A percentile compares a stretch with the other conserved stretches of the same genome.
phyloP scores from a whole-genome alignment of 2,113 vertebrate species.

The Leucosticte australis region DNA sequence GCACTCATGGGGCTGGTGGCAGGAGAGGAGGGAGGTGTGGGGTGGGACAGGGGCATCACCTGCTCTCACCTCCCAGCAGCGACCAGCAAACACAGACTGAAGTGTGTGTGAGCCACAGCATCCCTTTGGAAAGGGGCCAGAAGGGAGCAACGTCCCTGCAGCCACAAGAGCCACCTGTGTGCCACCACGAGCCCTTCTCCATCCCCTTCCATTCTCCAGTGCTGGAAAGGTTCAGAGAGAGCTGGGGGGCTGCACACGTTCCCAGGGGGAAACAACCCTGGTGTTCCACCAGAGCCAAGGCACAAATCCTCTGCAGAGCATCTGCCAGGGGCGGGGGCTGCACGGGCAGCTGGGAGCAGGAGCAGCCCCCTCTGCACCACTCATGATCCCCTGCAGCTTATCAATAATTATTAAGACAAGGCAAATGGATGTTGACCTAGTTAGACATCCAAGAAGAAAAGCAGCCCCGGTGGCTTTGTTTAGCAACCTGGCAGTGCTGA shows the following conservation, averaged over 20 bases:
- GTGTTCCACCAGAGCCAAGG: neutral
- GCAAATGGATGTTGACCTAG: conserved; percentile 57
- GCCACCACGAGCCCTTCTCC: neutral
- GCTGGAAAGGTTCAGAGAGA: neutral
- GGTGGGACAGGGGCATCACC: neutral
- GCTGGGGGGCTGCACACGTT: neutral
- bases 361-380: neutral
- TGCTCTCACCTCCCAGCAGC: fast-evolving
- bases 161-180: neutral
- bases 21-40: neutral
- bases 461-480: conserved; percentile 2
- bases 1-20: fast-evolving
- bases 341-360: neutral
- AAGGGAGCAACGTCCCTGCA: fast-evolving
- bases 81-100: fast-evolving
- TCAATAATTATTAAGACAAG: conserved; percentile 69
- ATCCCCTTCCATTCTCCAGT: fast-evolving
- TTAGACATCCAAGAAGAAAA: conserved; percentile 60
- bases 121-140: neutral
- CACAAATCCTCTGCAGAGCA: neutral
- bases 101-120: fast-evolving
- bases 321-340: neutral
- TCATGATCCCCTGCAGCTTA: neutral
- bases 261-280: neutral
- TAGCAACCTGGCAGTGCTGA: neutral